Base-by-base conservation (phyloP, 2,113 vertebrate species). In the Cygnus atratus region DNA sequence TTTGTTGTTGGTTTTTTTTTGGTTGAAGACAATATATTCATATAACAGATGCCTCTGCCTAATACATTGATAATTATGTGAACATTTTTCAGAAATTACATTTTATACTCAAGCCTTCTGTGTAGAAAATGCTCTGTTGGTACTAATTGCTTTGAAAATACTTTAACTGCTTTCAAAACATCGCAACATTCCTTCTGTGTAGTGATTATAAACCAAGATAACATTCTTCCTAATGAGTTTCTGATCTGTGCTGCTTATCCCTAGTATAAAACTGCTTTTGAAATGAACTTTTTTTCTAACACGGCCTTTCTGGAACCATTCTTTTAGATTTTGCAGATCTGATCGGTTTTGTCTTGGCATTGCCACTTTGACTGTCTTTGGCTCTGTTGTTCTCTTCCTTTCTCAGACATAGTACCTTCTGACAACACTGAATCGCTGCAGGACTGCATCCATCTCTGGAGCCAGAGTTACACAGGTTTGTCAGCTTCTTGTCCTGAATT, bases 401-500 rank as follows among this genome's bases (percentile, higher is more conserved):
- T 77, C 48, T 75, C 20, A 67, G 57, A 13, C 44, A 22, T 3
- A 33, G 33, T 11, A 39, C 33, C 46, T 87, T 62, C 87, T 87
- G 91, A 39, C 1, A 15, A 44, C 39, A 46, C 39, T 1, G 1
- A 46, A 78, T 54, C 48, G 20, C 74, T 41, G 5, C 13, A 41
- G 76, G 8, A 58, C 55, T 84, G 33, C 65, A 54, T 52, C 57
- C 48, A 61, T 0, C 57, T 72, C 75, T 87, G 48, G 35, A 68
- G 25, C 37, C 2, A 10, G 33, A 21, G 11, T 71, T 81, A 70
- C 22, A 24, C 0, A 0, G 2, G 6, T 63, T 20, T 1, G 1
- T 77, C 22, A 65, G 9, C 39, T 75, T 78, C 87, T 71, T 43
- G 54, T 65, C 46, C 58, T 85, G 72, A 94, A 81, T 44, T 74